Evolutionary conservation across 2,797 vertebrate species (phyloP).

Genomic region (Acanthurus leucopareius): DNA sequence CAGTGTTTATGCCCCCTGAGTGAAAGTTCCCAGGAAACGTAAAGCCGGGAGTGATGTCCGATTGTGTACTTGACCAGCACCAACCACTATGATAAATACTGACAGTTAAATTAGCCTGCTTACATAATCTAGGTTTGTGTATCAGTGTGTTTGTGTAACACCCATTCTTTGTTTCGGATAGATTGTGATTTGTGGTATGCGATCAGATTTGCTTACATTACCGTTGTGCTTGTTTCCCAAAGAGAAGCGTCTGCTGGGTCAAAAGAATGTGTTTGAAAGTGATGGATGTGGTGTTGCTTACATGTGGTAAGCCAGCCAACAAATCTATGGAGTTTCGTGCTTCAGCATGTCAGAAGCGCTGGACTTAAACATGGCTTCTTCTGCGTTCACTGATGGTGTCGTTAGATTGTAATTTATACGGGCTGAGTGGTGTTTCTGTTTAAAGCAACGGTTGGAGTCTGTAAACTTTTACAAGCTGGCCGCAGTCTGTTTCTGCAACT

Average conservation of each 20-base stretch:
- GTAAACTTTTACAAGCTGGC: constrained; percentile 64
- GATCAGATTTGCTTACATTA: constrained; percentile 70
- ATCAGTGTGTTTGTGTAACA: constrained; percentile 62
- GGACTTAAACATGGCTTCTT: constrained; percentile 42
- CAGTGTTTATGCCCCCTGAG: not conserved
- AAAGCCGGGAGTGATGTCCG: constrained; percentile 14
- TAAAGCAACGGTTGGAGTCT: constrained; percentile 51
- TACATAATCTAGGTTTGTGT: constrained; percentile 49
- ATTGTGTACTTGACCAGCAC: constrained; percentile 48
- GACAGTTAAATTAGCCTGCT: constrained; percentile 62
- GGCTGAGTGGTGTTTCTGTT: constrained; percentile 60
- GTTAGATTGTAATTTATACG: constrained; percentile 58
- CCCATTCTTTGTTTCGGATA: constrained; percentile 36
- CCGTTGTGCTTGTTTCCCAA: constrained; percentile 50
- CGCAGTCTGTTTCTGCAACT: constrained; percentile 36
- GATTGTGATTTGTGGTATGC: constrained; percentile 60
- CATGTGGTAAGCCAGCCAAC: constrained; percentile 50
- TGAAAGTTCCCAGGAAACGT: not conserved
- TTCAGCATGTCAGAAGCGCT: constrained; percentile 36
- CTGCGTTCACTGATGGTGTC: constrained; percentile 47
- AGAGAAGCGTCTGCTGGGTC: constrained; percentile 46
- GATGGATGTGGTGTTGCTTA: constrained; percentile 62
- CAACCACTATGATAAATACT: constrained; percentile 49
- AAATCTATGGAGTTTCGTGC: constrained; percentile 56
- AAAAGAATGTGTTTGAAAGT: constrained; percentile 21